Evolutionary conservation across 2,888 invertebrate genomes (phyloP).

Genomic region (Urechis unicinctus): DNA sequence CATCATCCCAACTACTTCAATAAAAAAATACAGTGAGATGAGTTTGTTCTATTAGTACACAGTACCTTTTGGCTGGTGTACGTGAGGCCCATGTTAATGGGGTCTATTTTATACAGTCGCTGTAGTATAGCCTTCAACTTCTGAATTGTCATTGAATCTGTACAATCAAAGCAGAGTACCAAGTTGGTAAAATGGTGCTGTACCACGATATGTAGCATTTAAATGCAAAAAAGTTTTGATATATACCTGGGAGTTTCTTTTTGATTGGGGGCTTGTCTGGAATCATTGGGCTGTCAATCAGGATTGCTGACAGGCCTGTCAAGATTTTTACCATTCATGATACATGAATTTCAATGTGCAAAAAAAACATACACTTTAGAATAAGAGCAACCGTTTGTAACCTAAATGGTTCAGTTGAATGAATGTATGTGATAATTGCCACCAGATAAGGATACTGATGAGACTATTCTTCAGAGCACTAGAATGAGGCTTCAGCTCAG

Average conservation of each 20-base stretch:
- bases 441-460: background rate
- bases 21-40: too few relatives aligned
- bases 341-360: too few relatives aligned
- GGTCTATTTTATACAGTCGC: background rate
- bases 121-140: background rate
- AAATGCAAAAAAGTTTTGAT: too few relatives aligned
- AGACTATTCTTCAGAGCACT: background rate
- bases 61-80: background rate
- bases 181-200: background rate
- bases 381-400: too few relatives aligned
- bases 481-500: background rate
- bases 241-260: background rate
- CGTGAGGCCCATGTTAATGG: background rate
- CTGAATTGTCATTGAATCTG: background rate
- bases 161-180: background rate
- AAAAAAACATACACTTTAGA: too few relatives aligned
- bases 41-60: too few relatives aligned
- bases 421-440: background rate
- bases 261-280: background rate
- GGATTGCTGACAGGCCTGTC: background rate
- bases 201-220: too few relatives aligned
- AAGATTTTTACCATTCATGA: background rate
- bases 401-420: too few relatives aligned
- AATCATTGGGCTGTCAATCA: background rate
- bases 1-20: too few relatives aligned